Percentiles rank a stretch among this genome's conserved stretches.
Conservation (phyloP, 2,113 vertebrate genomes). For the Semicossyphus pulcher region DNA sequence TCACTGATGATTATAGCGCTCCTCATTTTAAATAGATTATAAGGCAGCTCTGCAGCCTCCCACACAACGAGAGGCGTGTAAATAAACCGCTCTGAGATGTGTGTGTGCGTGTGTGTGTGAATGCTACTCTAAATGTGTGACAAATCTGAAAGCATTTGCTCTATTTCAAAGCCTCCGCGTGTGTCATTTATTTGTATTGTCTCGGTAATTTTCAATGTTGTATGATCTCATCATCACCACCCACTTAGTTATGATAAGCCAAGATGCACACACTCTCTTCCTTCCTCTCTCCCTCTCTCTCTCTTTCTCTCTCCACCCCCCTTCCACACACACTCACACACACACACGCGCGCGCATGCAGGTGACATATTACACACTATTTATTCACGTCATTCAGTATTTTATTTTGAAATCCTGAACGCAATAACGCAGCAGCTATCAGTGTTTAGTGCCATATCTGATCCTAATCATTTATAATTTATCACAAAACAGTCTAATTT, state of each 20-base stretch:
- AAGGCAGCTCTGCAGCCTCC: conserved; percentile 57
- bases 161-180: conserved; percentile 60
- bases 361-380: conserved; percentile 46
- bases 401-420: conserved; percentile 22
- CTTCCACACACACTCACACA: background rate
- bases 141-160: conserved; percentile 61
- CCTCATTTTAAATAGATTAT: conserved; percentile 74
- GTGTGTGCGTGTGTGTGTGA: conserved; percentile 36
- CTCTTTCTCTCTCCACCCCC: background rate
- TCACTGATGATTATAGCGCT: conserved; percentile 76
- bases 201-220: conserved; percentile 71
- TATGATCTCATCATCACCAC: conserved; percentile 72
- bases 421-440: background rate
- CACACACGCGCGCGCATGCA: conserved; percentile 5
- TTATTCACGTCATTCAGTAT: conserved; percentile 28
- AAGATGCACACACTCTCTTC: conserved; percentile 3
- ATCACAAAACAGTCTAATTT: conserved; percentile 29
- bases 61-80: conserved; percentile 50
- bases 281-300: background rate
- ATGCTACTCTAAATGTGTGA: conserved; percentile 52
- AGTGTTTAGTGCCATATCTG: conserved; percentile 2
- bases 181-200: conserved; percentile 74
- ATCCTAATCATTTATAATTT: conserved; percentile 37
- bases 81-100: conserved; percentile 37
- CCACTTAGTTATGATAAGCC: conserved; percentile 69